Evolutionary conservation across 2,797 vertebrate genomes (phyloP).

Genomic region (Microctenopoma lineatum): DNA sequence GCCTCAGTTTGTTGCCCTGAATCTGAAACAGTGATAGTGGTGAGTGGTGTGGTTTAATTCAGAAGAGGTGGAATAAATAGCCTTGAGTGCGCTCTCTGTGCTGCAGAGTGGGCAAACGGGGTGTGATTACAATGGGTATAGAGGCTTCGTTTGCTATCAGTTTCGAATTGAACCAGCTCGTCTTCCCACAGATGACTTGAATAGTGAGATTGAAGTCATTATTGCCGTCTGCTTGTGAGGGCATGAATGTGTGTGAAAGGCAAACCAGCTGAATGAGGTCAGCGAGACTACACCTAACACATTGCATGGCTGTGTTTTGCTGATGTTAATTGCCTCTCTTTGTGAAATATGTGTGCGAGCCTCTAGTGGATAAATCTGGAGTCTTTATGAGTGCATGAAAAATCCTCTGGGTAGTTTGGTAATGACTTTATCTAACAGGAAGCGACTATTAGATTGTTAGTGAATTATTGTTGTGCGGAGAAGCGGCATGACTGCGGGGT

Average conservation of each 20-base stretch:
- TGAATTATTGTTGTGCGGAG: conserved; percentile 53
- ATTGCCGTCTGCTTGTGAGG: conserved; percentile 45
- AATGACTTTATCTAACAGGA: conserved; percentile 58
- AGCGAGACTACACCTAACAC: conserved; percentile 30
- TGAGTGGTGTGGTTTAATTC: conserved; percentile 32
- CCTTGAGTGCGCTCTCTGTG: conserved; percentile 24
- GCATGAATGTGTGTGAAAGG: conserved; percentile 27
- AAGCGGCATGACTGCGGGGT: conserved; percentile 50
- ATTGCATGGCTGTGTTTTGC: conserved; percentile 20
- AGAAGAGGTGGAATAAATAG: conserved; percentile 53
- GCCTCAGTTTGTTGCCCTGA: neutral
- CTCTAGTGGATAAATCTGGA: conserved; percentile 18
- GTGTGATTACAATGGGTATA: conserved; percentile 43
- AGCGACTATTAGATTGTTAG: conserved; percentile 51
- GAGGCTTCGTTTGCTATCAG: conserved; percentile 37
- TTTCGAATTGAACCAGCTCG: conserved; percentile 48
- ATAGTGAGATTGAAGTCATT: conserved; percentile 60
- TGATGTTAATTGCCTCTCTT: conserved; percentile 2
- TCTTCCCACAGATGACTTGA: conserved; percentile 56
- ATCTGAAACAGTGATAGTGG: conserved; percentile 31
- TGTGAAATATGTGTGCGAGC: conserved; percentile 3
- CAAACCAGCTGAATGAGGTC: conserved; percentile 24
- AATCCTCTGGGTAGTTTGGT: conserved; percentile 29
- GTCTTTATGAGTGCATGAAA: conserved; percentile 21
- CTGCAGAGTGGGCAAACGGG: conserved; percentile 23